A percentile compares a stretch with the other conserved stretches of the same genome.
phyloP scores from a whole-genome alignment of 2,797 vertebrate genomes.

The Molossus alvarezi region DNA sequence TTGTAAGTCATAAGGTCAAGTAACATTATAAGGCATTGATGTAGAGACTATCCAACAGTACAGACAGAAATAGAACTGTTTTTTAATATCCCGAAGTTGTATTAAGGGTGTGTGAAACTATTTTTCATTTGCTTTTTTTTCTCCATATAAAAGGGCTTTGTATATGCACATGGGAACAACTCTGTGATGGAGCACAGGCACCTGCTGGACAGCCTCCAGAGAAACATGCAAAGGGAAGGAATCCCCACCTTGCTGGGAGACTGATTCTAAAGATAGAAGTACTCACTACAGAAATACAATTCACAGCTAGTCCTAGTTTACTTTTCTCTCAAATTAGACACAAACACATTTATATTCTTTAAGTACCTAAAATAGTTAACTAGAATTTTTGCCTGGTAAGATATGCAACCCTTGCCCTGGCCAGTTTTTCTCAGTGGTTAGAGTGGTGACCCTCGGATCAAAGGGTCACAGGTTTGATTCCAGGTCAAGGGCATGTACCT shows the following conservation, averaged over 20 bases:
- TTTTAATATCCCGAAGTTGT: not conserved
- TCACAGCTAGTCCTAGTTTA: not conserved
- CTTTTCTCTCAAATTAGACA: not conserved
- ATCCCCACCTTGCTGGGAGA: not conserved
- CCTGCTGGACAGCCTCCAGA: not conserved
- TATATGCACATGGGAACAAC: not conserved
- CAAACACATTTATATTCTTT: constrained; percentile 2
- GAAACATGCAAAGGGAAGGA: not conserved
- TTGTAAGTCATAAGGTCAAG: not conserved
- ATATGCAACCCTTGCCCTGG: not conserved
- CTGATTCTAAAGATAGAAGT: not conserved
- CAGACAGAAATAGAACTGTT: not conserved
- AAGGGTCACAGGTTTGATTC: too few species aligned
- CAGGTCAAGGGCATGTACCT: too few species aligned
- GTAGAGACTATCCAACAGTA: not conserved
- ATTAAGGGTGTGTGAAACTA: not conserved
- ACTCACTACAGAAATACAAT: not conserved
- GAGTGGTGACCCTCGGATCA: too few species aligned
- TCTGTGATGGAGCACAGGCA: not conserved
- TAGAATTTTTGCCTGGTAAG: not conserved
- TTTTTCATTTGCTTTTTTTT: not conserved
- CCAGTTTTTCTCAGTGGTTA: too few species aligned
- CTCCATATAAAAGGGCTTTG: not conserved
- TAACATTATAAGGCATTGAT: not conserved
- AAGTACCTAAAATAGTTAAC: constrained; percentile 8